A percentile compares a stretch with the other conserved stretches of the same genome.
Evolutionary conservation across 92 coral and sea anemone species (phyloP).

Genomic region (Parazoanthus atlanticus): DNA sequence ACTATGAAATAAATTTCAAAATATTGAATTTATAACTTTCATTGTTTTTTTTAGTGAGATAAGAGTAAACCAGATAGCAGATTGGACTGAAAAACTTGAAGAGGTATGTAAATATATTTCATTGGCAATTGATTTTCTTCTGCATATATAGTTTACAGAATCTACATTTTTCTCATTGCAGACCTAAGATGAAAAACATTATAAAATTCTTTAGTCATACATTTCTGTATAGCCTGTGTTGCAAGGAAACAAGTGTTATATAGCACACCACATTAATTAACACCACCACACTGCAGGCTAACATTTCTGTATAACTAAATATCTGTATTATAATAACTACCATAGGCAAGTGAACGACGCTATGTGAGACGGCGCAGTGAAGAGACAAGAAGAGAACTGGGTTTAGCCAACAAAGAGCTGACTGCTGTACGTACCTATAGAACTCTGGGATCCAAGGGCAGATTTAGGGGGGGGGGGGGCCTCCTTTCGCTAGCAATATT

Average conservation of each 20-base stretch:
- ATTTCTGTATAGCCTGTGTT: no score
- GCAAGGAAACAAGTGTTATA: no score
- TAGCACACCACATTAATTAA: no score
- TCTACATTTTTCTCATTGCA: no score
- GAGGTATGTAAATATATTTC: slow-evolving; percentile 63
- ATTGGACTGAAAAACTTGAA: slow-evolving; percentile 95
- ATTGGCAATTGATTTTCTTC: no score
- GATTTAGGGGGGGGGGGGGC: no score
- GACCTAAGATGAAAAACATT: no score
- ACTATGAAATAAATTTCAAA: no score
- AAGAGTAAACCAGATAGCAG: slow-evolving; percentile 81
- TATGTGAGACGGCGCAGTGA: slow-evolving; percentile 69
- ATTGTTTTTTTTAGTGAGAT: slow-evolving; percentile 74
- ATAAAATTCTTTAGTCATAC: background rate
- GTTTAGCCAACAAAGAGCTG: slow-evolving; percentile 82
- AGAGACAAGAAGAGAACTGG: slow-evolving; percentile 79
- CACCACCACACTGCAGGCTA: no score
- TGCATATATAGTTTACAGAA: no score
- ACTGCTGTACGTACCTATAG: slow-evolving; percentile 70
- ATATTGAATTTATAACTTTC: background rate
- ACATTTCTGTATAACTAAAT: background rate
- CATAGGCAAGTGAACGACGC: slow-evolving; percentile 73
- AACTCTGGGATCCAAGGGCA: background rate
- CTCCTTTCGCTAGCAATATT: no score
- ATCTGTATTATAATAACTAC: no score